Conservation (phyloP, 2,797 vertebrate genomes). For the Urocyon cinereoargenteus region DNA sequence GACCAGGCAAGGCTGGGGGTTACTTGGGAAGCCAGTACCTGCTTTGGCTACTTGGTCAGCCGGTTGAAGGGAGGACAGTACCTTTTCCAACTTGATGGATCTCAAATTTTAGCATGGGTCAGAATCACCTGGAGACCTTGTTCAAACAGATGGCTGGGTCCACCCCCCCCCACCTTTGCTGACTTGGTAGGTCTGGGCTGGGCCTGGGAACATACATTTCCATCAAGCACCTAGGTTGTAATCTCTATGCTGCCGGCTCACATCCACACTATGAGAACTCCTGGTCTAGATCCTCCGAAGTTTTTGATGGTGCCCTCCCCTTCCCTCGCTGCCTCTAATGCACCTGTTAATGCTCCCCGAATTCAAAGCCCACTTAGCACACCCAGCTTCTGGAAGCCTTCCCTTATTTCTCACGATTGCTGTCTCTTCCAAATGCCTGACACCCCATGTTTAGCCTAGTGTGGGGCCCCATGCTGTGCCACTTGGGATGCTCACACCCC, state of each 20-base stretch:
- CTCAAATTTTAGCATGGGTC: background rate
- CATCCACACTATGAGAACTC: background rate
- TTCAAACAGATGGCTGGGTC: background rate
- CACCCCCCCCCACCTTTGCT: background rate
- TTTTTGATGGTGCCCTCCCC: background rate
- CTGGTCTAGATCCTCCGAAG: background rate
- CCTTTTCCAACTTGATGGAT: background rate
- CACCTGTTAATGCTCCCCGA: background rate
- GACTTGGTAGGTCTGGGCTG: background rate
- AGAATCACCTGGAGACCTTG: background rate
- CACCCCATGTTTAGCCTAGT: slow-evolving; percentile 57
- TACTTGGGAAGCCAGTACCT: background rate
- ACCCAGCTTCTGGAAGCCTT: slow-evolving; percentile 45
- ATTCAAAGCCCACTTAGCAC: background rate
- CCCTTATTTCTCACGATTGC: background rate
- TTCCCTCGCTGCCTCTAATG: background rate
- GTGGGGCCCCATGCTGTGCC: slow-evolving; percentile 38
- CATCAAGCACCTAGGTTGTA: background rate
- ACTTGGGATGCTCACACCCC: slow-evolving; percentile 70
- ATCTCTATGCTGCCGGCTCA: background rate
- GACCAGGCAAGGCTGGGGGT: background rate
- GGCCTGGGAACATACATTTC: background rate
- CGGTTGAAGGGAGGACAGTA: background rate
- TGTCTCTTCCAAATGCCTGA: slow-evolving; percentile 21
- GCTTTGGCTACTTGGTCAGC: background rate